phyloP scores from a whole-genome alignment of 1,140 invertebrate species.

The Dinothrombium tinctorium region DNA sequence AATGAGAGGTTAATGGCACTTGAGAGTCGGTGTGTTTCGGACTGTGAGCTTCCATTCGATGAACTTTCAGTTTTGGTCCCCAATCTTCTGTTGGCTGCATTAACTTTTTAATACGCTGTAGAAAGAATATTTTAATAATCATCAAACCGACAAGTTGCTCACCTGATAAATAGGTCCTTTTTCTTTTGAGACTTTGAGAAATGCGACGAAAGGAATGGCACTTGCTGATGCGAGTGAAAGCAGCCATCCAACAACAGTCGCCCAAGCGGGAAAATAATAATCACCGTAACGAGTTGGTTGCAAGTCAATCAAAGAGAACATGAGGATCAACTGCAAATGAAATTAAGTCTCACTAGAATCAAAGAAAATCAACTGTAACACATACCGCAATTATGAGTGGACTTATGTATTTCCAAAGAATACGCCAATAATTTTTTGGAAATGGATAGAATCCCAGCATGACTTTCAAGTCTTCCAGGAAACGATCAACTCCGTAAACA shows the following conservation, averaged over 20 bases:
- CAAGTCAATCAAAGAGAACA: conserved; percentile 21
- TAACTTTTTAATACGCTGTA: conserved; percentile 29
- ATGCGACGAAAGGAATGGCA: conserved; percentile 20
- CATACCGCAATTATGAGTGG: conserved; percentile 41
- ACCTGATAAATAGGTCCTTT: conserved; percentile 20
- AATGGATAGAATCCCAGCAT: conserved; percentile 49
- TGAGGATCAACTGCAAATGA: conserved; percentile 18
- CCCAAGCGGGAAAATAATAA: conserved; percentile 21
- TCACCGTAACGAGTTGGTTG: conserved; percentile 19
- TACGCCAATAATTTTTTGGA: conserved; percentile 37
- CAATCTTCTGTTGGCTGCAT: conserved; percentile 36
- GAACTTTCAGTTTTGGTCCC: conserved; percentile 27
- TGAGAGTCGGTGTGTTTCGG: conserved; percentile 17
- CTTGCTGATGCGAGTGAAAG: conserved; percentile 20
- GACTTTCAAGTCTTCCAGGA: conserved; percentile 40
- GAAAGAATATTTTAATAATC: background rate
- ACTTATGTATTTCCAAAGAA: conserved; percentile 51
- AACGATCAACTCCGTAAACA: conserved; percentile 56
- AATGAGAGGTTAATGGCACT: conserved; percentile 15
- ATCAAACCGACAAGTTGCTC: conserved; percentile 4
- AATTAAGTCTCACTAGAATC: conserved; percentile 4
- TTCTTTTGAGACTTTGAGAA: conserved; percentile 14
- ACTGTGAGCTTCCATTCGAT: conserved; percentile 16
- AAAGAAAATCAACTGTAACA: conserved; percentile 7
- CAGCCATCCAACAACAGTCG: conserved; percentile 20